Base-by-base conservation (phyloP, 1,140 invertebrate species). In the Ips nitidus region DNA sequence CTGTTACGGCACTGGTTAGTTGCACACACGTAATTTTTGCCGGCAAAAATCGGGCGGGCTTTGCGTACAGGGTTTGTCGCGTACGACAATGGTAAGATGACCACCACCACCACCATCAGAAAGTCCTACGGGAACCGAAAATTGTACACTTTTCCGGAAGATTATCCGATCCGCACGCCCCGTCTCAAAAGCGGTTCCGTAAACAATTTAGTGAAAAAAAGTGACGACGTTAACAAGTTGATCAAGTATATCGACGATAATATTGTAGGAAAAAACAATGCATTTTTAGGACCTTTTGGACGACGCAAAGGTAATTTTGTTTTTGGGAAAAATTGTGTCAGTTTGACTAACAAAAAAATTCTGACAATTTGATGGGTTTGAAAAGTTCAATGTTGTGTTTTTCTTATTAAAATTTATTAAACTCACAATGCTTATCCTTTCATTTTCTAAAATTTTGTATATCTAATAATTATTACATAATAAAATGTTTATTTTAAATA, bases 211-310 rank as follows among this genome's bases (percentile, higher is more conserved):
- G 73, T 77, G 22, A 77, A 78, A 53, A 84, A 85, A 73, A 88
- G 85, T 76, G 88, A 90, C 76, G 90, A 91, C 73, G 83, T 85
- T 6, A 82, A 81, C 36, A 91, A 90, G 77, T 80, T 92, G 70
- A 82, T 92, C 50, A 89, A 89, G 77, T 92, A 90, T 78, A 90
- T 94, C 67, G 88, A 91, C 77, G 87, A 92, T 67, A 92, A 90
- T 81, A 83, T 94, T 59, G 89, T 94, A 75, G 92, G 92, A 61
- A 91, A 88, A 77, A 88, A 89, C 74, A 87, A 88, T 71, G 88
- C 89, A 4, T 93, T 93, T 79, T 84, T 88, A 73, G 90, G 91
- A 50, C 92, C 92, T n/a, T 94, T 88, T 78, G 92, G 92, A 71
- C 81, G 88, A 52, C 83, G 92, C 78, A 91, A 91, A 89, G 91